Evolutionary conservation across 2,113 vertebrate species (phyloP).

Genomic region (Ailurus styani): DNA sequence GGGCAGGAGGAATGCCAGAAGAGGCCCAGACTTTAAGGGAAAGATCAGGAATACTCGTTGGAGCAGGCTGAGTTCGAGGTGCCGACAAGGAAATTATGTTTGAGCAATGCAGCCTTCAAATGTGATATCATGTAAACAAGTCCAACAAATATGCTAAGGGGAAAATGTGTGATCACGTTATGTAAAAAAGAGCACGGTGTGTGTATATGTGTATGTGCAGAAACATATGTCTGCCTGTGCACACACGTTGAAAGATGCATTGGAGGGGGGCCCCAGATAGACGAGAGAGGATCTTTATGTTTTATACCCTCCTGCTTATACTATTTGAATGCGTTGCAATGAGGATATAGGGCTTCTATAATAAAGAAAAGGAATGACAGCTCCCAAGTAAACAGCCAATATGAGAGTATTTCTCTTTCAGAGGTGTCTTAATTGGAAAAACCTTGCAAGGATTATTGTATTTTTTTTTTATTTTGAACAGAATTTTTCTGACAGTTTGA

Average conservation of each 20-base stretch:
- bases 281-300: neutral
- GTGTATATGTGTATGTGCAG: neutral
- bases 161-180: neutral
- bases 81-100: neutral
- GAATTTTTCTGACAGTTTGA: neutral
- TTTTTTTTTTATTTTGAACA: neutral
- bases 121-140: neutral
- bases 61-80: neutral
- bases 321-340: neutral
- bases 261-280: neutral
- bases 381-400: neutral
- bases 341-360: neutral
- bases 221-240: neutral
- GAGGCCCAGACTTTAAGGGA: neutral
- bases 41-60: neutral
- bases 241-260: neutral
- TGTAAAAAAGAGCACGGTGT: neutral
- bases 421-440: neutral
- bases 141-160: neutral
- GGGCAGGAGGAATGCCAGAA: neutral
- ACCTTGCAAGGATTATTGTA: neutral
- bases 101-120: neutral
- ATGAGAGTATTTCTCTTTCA: constrained; percentile 3
- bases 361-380: neutral
- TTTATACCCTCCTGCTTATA: neutral